Evolutionary conservation across 92 coral and sea anemone genomes (phyloP).

Genomic region (Anthopleura xanthogrammica): DNA sequence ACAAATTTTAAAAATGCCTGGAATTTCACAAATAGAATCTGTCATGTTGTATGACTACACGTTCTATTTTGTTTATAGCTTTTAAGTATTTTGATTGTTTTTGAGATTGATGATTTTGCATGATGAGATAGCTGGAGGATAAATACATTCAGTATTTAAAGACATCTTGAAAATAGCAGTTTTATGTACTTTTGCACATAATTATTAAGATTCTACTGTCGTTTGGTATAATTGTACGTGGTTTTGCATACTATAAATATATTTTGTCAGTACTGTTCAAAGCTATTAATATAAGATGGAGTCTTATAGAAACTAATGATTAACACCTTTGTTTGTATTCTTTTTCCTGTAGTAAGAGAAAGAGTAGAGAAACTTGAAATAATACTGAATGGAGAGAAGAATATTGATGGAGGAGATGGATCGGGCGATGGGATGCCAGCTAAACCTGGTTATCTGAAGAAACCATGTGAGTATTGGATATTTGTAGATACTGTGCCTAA

Average conservation of each 20-base stretch:
- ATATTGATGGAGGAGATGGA: slow-evolving; percentile 65
- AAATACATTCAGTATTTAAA: background rate
- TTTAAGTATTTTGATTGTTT: too few species aligned
- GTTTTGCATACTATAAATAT: too few species aligned
- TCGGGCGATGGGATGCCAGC: slow-evolving; percentile 63
- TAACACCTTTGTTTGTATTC: background rate
- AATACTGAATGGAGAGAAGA: slow-evolving; percentile 73
- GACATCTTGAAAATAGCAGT: background rate
- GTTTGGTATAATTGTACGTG: too few species aligned
- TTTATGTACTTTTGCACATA: background rate
- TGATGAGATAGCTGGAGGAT: background rate
- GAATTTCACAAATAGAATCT: background rate
- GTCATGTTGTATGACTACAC: background rate
- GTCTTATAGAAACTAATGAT: too few species aligned
- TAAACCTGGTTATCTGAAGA: slow-evolving; percentile 81
- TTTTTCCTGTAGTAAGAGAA: slow-evolving; percentile 65
- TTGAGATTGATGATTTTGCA: too few species aligned
- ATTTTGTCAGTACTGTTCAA: too few species aligned
- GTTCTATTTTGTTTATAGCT: background rate
- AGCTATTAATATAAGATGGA: too few species aligned
- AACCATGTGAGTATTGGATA: slow-evolving; percentile 76
- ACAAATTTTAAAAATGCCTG: background rate
- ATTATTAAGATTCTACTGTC: too few species aligned
- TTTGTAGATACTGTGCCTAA: background rate
- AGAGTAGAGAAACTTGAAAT: slow-evolving; percentile 85